Evolutionary conservation across 2,888 invertebrate genomes (phyloP), one percentile per base, ranked within the genome.

Genomic region (Aricia artaxerxes): DNA sequence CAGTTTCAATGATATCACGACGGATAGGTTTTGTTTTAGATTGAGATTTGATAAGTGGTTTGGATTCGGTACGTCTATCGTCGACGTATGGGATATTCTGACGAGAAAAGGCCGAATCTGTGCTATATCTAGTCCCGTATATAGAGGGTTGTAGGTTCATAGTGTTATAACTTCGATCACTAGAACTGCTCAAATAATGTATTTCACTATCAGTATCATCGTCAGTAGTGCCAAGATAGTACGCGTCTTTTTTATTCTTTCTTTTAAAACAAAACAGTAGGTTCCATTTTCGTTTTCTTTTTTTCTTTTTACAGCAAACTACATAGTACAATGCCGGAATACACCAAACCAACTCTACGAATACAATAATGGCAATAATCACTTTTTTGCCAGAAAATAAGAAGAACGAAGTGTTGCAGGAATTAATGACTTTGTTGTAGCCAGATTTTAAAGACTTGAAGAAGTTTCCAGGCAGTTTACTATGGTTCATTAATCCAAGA

Each of bases 311-410:
- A 24, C 80, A 81, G 73, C 83, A 84, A 13, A 84, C 35, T 57
- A 85, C 79, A 72, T 82, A 86, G 16, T 84, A 57, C 13, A 87
- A 78, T 13, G 86, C 84, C 1, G 85, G 85, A 73, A 92, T 84
- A 81, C 92, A 93, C 91, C 92, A 93, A 24, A 87, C 82, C 60
- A 92, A 72, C 87, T 93, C 93, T 7, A 92, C 79, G 7, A 90
- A 73, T 44, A 93, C 80, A 79, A 93, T 86, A 16, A 88, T 69
- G 1, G 83, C 75, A 80, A 93, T 81, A 57, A 93, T 82, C 16
- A 88, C 80, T 79, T 87, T 84, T 82, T 91, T 91, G 79, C 87
- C 92, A 6, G 86, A 87, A 2, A n/a, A 85, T 78, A 7, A 85
- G 83, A 0, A 86, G 79, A 57, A 78, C 80, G 0, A 81, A 81